Percentiles rank a stretch among this genome's conserved stretches.
These are phyloP conservation scores for Cercopithecus petaurista DNA, from an alignment of 2,797 vertebrate species.

Conservation along the genomic window DNA sequence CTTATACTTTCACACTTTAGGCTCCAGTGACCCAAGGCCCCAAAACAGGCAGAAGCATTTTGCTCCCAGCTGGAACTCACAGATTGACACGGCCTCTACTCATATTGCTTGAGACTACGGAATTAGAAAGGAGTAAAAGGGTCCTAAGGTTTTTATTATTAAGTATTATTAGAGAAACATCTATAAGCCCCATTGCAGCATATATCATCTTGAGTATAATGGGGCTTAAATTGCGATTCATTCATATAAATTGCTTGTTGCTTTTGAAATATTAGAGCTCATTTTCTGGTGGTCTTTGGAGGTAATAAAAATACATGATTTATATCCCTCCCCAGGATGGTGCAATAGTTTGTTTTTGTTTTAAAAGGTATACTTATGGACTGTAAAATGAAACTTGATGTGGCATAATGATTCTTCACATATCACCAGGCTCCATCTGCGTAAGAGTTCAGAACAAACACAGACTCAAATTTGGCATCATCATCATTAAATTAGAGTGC, in stretches of 20 bases:
- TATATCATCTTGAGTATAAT: slow-evolving; percentile 74
- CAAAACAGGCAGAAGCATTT: not conserved
- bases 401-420: slow-evolving; percentile 74
- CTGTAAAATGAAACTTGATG: slow-evolving; percentile 84
- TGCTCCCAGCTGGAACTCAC: slow-evolving; percentile 30
- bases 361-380: slow-evolving; percentile 81
- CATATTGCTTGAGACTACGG: not conserved
- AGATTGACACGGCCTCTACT: not conserved
- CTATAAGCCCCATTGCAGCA: slow-evolving; percentile 65
- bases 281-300: slow-evolving; percentile 83
- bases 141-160: slow-evolving; percentile 49
- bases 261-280: slow-evolving; percentile 86
- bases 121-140: slow-evolving; percentile 64
- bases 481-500: not conserved
- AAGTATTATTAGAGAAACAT: slow-evolving; percentile 69
- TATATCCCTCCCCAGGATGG: slow-evolving; percentile 75
- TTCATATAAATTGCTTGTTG: slow-evolving; percentile 82
- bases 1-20: not conserved
- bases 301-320: slow-evolving; percentile 85
- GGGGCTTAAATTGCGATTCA: slow-evolving; percentile 82
- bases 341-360: slow-evolving; percentile 83
- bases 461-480: not conserved
- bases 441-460: not conserved
- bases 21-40: slow-evolving; percentile 20
- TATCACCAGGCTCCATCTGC: slow-evolving; percentile 68